Evolutionary conservation across 2,888 invertebrate species (phyloP), one percentile per base, ranked within the genome.

Genomic region (Pachydiplax longipennis): DNA sequence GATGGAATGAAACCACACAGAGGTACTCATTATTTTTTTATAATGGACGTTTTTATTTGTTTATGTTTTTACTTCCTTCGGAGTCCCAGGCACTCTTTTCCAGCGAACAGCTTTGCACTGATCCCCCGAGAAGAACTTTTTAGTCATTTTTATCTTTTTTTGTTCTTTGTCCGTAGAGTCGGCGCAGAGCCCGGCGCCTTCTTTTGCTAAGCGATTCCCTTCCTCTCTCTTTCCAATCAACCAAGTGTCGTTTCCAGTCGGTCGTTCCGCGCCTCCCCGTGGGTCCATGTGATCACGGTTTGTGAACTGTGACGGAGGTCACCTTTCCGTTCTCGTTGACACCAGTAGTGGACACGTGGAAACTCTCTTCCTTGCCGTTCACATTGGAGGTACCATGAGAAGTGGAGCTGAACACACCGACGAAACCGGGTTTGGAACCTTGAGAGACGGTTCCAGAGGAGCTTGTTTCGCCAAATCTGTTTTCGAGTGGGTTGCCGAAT

Each of bases 311-410:
- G 93, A 96, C 96, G 83, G 95, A 95, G 91, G 96, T 95, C 80
- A 97, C 93, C 93, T 96, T 96, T 91, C 97, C 97, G 93, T 97
- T 97, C 93, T 97, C 96, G 65, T 92, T 91, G 90, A 97, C 94
- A 0, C 95, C 94, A 13, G 97, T 96, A 81, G 96, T 94, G 0
- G 97, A 96, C 82, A 95, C 94, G 91, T 96, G 95, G 91, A 94
- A 94, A 90, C 93, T 94, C 22, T 93, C 92, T 90, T 94, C 94
- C 92, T 96, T 94, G 5, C 97, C 97, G 93, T 96, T 95, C 48
- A 95, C 92, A 92, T 96, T 95, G 0, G 94, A 93, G 0, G 96
- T 95, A 2, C 95, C 94, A 44, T 96, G 95, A 92, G 94, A 96
- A 0, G 97, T 96, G 1, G 96, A 96, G 25, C 96, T 95, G 82